phyloP scores from a whole-genome alignment of 2,113 vertebrate genomes.

The Oenanthe oenanthe region DNA sequence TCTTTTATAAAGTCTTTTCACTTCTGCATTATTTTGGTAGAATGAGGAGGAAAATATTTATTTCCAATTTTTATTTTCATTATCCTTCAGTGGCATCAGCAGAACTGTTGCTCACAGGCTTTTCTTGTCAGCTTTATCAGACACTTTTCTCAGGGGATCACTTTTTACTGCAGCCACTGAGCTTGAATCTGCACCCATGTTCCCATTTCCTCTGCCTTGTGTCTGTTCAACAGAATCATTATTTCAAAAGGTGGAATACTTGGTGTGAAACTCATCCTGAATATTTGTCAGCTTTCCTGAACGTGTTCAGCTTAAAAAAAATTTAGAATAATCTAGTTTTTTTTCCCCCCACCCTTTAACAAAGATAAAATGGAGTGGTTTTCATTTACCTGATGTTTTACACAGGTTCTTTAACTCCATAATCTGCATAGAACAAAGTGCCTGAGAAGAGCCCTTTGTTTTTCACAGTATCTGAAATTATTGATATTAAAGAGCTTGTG shows the following conservation, averaged over 20 bases:
- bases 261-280: not conserved
- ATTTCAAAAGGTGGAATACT: not conserved
- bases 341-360: not conserved
- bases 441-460: not conserved
- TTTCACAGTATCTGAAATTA: not conserved
- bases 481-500: not conserved
- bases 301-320: not conserved
- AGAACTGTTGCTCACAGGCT: not conserved
- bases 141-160: not conserved
- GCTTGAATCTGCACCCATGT: not conserved
- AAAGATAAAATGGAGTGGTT: not conserved
- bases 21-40: not conserved
- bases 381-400: not conserved
- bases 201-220: not conserved
- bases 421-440: not conserved
- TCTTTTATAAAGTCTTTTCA: not conserved
- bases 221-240: not conserved
- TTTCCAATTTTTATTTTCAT: slow-evolving; percentile 24
- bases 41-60: not conserved
- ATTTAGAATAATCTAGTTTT: not conserved
- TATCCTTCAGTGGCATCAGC: not conserved
- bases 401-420: not conserved
- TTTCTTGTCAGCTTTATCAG: not conserved
- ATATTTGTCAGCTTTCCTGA: not conserved
- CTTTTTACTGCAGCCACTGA: not conserved